Conservation (phyloP, 30 jellyfish, hydroid and myxozoan species). For the Pelagia noctiluca region DNA sequence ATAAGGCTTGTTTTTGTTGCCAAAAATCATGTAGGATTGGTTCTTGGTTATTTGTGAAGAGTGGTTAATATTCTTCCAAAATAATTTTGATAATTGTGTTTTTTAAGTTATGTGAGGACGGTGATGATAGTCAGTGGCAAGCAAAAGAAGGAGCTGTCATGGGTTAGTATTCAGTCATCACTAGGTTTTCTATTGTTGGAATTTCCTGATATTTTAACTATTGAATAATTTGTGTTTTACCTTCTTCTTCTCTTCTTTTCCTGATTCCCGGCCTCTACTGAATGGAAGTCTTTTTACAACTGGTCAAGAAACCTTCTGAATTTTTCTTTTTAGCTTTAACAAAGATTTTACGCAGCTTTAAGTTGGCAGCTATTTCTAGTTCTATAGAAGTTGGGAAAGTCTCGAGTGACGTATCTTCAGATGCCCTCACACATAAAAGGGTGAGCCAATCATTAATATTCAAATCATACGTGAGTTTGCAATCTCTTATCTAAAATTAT, state of each 20-base stretch:
- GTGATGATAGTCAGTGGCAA: conserved; percentile 73
- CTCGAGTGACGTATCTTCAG: not conserved
- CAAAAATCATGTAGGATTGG: no score
- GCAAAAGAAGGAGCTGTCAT: conserved; percentile 87
- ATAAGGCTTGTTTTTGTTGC: no score
- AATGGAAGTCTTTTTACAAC: not conserved
- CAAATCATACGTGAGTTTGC: no score
- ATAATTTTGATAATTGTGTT: not conserved
- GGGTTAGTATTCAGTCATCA: conserved; percentile 38
- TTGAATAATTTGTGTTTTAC: no score
- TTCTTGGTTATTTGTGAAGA: no score
- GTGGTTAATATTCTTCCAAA: not conserved
- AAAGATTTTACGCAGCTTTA: conserved; percentile 33
- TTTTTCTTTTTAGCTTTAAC: conserved; percentile 23
- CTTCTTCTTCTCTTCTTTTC: no score
- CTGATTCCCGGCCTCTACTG: no score
- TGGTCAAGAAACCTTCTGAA: not conserved
- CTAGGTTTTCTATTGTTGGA: not conserved
- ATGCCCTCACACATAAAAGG: conserved; percentile 28
- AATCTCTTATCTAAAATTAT: no score
- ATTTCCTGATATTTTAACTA: no score
- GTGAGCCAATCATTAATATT: conserved; percentile 1
- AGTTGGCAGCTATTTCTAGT: conserved; percentile 34
- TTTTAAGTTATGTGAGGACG: conserved; percentile 60
- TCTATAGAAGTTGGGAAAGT: conserved; percentile 7